Evolutionary conservation across 2,888 invertebrate genomes (phyloP).

Genomic region (Macrosoma leucophasiata): DNA sequence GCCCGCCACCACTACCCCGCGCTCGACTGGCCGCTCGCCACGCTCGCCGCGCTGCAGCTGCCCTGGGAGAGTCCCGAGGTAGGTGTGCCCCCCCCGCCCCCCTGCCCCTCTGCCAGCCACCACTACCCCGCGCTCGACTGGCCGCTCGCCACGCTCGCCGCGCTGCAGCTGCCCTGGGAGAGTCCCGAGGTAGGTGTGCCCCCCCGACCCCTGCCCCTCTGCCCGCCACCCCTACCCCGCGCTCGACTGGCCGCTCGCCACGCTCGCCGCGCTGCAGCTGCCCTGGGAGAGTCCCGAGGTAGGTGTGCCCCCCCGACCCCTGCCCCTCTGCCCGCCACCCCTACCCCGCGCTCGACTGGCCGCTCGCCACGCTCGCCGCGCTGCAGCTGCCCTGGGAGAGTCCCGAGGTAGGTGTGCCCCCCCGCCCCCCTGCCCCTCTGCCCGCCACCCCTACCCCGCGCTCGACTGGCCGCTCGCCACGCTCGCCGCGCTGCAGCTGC

Average conservation of each 20-base stretch:
- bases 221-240: constrained; percentile 57
- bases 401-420: constrained; percentile 83
- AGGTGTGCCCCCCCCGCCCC: constrained; percentile 71
- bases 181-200: constrained; percentile 80
- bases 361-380: constrained; percentile 85
- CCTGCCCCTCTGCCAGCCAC: constrained; percentile 83
- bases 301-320: constrained; percentile 84
- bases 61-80: constrained; percentile 81
- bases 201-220: constrained; percentile 10
- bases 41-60: constrained; percentile 88
- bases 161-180: constrained; percentile 55
- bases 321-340: constrained; percentile 90
- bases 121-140: constrained; percentile 89
- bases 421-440: constrained; percentile 48
- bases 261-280: neutral
- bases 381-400: constrained; percentile 83
- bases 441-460: constrained; percentile 92
- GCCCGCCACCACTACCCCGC: constrained; percentile 94
- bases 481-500: constrained; percentile 87
- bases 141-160: constrained; percentile 40
- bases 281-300: constrained; percentile 79
- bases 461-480: constrained; percentile 88
- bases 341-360: constrained; percentile 91
- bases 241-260: neutral
- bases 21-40: constrained; percentile 86